phyloP scores from a whole-genome alignment of 2,797 vertebrate species.

The Scarus forsteni region DNA sequence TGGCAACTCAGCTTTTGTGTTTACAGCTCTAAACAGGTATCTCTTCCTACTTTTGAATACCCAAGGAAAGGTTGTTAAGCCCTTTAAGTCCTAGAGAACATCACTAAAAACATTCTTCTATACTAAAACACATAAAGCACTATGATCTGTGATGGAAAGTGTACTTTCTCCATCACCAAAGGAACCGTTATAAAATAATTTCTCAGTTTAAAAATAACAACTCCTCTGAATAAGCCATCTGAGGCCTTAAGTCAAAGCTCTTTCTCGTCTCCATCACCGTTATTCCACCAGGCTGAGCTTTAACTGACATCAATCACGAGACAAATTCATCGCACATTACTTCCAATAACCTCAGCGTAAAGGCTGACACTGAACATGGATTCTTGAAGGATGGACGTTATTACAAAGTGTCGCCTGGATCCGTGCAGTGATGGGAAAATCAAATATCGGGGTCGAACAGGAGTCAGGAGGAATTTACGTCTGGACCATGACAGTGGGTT shows the following conservation, averaged over 20 bases:
- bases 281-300: conserved; percentile 29
- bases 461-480: conserved; percentile 36
- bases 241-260: conserved; percentile 7
- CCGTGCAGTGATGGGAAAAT: conserved; percentile 18
- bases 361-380: conserved; percentile 5
- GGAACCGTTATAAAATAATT: conserved; percentile 1
- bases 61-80: neutral
- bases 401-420: conserved; percentile 36
- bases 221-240: conserved; percentile 15
- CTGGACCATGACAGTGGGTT: conserved; percentile 12
- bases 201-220: conserved; percentile 20
- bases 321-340: conserved; percentile 34
- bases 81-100: neutral
- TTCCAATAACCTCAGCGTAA: conserved; percentile 46
- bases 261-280: conserved; percentile 33
- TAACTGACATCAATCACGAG: conserved; percentile 25
- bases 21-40: neutral
- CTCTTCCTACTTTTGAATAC: neutral
- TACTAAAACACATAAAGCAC: neutral
- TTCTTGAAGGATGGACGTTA: conserved; percentile 39
- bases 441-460: conserved; percentile 1
- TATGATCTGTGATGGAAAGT: neutral
- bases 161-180: neutral
- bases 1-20: neutral
- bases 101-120: neutral